Evolutionary conservation across 2,797 vertebrate species (phyloP).

Genomic region (Tenualosa ilisha): DNA sequence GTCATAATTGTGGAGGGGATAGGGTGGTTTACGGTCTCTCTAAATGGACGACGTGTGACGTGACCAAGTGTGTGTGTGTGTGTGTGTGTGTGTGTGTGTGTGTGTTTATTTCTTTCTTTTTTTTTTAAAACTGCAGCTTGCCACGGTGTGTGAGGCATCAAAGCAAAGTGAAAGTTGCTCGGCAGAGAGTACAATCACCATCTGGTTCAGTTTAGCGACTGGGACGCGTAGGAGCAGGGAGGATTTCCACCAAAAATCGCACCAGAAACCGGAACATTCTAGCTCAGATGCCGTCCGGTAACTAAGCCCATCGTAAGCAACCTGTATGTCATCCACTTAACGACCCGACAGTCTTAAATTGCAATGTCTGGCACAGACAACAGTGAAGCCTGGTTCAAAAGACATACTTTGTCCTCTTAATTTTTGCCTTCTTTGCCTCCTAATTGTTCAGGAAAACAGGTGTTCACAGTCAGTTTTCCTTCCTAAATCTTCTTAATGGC

Average conservation of each 20-base stretch:
- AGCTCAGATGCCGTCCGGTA: constrained; percentile 55
- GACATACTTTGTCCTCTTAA: too few species aligned
- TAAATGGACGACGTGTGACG: too few species aligned
- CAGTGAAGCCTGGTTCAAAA: too few species aligned
- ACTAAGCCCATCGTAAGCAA: constrained; percentile 44
- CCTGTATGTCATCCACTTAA: constrained; percentile 1
- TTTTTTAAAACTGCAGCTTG: constrained; percentile 48
- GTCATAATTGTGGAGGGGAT: not conserved
- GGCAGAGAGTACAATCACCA: constrained; percentile 60
- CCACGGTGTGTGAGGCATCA: constrained; percentile 57
- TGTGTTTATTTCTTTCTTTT: not conserved
- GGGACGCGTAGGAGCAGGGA: constrained; percentile 64
- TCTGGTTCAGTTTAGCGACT: constrained; percentile 73
- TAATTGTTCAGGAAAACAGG: too few species aligned
- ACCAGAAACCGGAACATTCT: constrained; percentile 63
- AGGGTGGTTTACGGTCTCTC: too few species aligned
- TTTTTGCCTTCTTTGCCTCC: too few species aligned
- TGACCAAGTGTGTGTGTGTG: too few species aligned
- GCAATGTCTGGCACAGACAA: too few species aligned
- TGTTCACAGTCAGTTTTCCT: too few species aligned
- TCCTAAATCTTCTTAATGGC: too few species aligned
- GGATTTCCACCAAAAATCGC: constrained; percentile 52
- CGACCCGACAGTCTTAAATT: too few species aligned
- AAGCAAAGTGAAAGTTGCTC: constrained; percentile 70
- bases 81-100: too few species aligned